phyloP scores from a whole-genome alignment of 2,113 vertebrate species.

The Mesembrinibis cayennensis region DNA sequence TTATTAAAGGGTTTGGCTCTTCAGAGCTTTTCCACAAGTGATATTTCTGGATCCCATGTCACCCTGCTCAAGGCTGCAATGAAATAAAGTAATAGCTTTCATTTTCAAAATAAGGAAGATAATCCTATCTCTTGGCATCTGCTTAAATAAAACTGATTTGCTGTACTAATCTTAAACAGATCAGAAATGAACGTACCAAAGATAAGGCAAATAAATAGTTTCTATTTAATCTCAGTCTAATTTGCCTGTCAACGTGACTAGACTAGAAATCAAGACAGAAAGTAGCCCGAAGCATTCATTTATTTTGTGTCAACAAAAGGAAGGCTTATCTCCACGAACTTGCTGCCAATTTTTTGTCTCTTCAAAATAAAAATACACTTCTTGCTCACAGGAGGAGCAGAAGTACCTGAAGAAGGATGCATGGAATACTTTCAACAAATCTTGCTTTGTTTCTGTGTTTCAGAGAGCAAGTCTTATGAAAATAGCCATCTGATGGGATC shows the following conservation, averaged over 20 bases:
- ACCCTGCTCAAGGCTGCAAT: neutral
- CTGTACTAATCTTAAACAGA: constrained; percentile 1
- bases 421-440: neutral
- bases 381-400: neutral
- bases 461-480: neutral
- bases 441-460: neutral
- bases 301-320: neutral
- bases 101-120: neutral
- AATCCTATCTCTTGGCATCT: neutral
- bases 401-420: neutral
- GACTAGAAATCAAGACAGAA: neutral
- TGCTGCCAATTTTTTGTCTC: neutral
- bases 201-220: constrained; percentile 9
- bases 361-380: neutral
- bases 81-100: neutral
- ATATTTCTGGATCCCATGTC: neutral
- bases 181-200: neutral
- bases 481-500: neutral
- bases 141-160: neutral
- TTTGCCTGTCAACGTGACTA: neutral
- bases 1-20: neutral
- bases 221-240: neutral
- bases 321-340: neutral
- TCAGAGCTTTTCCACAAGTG: neutral
- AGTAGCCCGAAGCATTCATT: constrained; percentile 9